phyloP scores from a whole-genome alignment of 1,140 invertebrate species.

The Drosophila baimaii region DNA sequence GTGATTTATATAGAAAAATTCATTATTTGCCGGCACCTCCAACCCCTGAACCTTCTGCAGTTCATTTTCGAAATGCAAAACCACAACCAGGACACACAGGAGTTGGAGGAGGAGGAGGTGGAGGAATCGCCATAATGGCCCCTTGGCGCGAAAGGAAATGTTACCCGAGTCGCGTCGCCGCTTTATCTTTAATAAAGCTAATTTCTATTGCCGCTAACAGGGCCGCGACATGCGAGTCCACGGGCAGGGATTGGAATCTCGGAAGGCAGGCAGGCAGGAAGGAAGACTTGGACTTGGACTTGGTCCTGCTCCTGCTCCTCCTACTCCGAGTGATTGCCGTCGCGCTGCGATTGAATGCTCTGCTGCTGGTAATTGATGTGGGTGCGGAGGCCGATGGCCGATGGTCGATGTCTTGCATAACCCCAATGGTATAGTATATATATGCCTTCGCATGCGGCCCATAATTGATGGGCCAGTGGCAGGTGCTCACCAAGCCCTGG shows the following conservation, averaged over 20 bases:
- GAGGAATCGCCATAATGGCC: constrained; percentile 51
- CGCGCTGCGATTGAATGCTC: constrained; percentile 52
- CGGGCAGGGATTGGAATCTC: constrained; percentile 30
- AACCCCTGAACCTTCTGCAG: constrained; percentile 5
- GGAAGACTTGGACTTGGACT: constrained; percentile 18
- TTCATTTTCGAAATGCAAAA: constrained; percentile 76
- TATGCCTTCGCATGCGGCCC: constrained; percentile 53
- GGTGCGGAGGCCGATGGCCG: constrained; percentile 29
- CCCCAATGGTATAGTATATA: constrained; percentile 15
- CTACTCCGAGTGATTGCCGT: constrained; percentile 17
- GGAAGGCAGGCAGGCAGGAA: no score
- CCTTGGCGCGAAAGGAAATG: constrained; percentile 66
- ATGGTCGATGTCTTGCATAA: constrained; percentile 49
- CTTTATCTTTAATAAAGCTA: constrained; percentile 82
- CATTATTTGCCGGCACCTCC: constrained; percentile 70
- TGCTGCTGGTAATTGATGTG: constrained; percentile 60
- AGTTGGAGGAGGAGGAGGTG: no score
- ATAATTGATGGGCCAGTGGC: constrained; percentile 72
- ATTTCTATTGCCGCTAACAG: constrained; percentile 80
- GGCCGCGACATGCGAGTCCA: constrained; percentile 67
- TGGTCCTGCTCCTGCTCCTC: no score
- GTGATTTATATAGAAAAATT: constrained; percentile 81
- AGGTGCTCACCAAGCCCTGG: constrained; percentile 65
- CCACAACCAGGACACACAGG: constrained; percentile 1
- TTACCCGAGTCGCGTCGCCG: constrained; percentile 48